These are phyloP conservation scores for Beris chalybata DNA, from an alignment of 2,888 invertebrate genomes.

Conservation along the genomic window DNA sequence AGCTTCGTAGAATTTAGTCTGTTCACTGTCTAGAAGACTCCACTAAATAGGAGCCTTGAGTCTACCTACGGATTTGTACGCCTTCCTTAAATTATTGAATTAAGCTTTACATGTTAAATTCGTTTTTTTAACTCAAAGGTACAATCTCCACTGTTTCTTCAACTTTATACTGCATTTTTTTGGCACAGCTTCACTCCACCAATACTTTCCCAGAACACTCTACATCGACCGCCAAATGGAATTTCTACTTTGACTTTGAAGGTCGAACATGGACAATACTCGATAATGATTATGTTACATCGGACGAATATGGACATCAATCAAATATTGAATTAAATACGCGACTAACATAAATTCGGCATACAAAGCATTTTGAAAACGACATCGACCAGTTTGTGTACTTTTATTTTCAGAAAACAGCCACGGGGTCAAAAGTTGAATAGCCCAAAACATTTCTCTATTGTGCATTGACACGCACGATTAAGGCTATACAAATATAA, in stretches of 20 bases:
- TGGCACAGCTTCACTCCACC: no score
- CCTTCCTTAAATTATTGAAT: no score
- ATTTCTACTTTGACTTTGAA: conserved; percentile 21
- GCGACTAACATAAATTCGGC: background rate
- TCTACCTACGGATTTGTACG: no score
- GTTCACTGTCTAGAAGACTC: no score
- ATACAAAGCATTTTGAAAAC: background rate
- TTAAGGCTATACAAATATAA: conserved; percentile 10
- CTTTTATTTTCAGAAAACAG: conserved; percentile 6
- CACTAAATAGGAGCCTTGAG: no score
- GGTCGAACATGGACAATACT: conserved; percentile 24
- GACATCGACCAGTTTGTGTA: conserved; percentile 3
- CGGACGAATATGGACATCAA: conserved; percentile 16
- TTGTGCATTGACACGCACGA: conserved; percentile 24
- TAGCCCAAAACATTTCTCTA: conserved; percentile 27
- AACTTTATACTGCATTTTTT: no score
- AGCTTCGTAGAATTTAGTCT: no score
- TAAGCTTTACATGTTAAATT: no score
- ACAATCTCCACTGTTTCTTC: no score
- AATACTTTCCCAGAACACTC: no score
- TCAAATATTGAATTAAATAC: conserved; percentile 24
- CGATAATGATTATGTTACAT: background rate
- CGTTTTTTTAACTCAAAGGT: no score
- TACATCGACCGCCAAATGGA: background rate
- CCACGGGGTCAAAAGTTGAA: conserved; percentile 27